Percentiles rank a stretch among this genome's conserved stretches.
Conservation (phyloP, 2,888 invertebrate species). For the Cephus runcator region DNA sequence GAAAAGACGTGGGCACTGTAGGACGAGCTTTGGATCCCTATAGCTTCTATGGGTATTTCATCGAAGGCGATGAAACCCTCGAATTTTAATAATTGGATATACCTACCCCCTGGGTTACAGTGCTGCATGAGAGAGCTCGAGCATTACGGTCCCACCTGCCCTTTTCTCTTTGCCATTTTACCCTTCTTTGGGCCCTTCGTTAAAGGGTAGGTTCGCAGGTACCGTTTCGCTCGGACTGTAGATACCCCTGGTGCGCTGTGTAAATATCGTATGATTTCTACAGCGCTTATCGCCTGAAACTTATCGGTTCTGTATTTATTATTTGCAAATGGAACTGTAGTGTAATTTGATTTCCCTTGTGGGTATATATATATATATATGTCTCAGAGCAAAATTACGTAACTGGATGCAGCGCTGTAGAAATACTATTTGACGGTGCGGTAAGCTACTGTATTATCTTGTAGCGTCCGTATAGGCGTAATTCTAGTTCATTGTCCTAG, state of each 20-base stretch:
- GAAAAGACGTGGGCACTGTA: neutral
- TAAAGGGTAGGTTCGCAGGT: neutral
- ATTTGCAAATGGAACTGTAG: neutral
- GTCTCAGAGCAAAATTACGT: neutral
- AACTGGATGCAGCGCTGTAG: neutral
- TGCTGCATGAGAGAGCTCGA: conserved; percentile 27
- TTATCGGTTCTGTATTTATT: neutral
- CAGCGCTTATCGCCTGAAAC: neutral
- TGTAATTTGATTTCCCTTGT: neutral
- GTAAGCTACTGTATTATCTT: neutral
- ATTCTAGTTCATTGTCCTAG: conserved; percentile 32
- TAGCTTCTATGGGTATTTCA: conserved; percentile 35
- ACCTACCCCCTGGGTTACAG: conserved; percentile 30
- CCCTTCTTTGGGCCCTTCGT: neutral
- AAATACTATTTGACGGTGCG: neutral
- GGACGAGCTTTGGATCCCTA: neutral
- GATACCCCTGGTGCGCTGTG: neutral
- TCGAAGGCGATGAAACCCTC: conserved; percentile 61
- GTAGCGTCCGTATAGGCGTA: neutral
- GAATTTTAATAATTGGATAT: conserved; percentile 64
- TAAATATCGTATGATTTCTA: neutral
- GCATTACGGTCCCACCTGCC: conserved; percentile 59
- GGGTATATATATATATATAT: no score
- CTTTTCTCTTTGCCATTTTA: conserved; percentile 25
- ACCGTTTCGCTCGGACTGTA: neutral